phyloP scores from a whole-genome alignment of 1,140 invertebrate species.

The Apis florea region DNA sequence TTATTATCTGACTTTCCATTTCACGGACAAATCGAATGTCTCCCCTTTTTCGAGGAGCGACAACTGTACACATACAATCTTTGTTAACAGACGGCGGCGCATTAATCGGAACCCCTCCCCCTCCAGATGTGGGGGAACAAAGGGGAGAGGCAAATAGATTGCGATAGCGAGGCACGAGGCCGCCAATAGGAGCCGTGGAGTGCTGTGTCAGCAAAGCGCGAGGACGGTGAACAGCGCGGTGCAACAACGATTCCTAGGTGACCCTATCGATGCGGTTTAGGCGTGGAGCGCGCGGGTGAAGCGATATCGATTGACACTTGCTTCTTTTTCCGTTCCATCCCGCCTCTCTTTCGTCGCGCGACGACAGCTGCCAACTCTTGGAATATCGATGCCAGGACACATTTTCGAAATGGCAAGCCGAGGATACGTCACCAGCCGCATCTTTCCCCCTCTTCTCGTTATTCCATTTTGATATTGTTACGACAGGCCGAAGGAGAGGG shows the following conservation, averaged over 20 bases:
- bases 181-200: slow-evolving; percentile 27
- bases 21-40: neutral
- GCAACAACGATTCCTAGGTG: slow-evolving; percentile 40
- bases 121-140: too few relatives aligned
- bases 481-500: neutral
- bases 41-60: neutral
- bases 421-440: neutral
- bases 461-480: slow-evolving; percentile 10
- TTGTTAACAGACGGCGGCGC: neutral
- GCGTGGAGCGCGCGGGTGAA: neutral
- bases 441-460: slow-evolving; percentile 1
- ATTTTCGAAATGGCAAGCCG: neutral
- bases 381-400: slow-evolving; percentile 45
- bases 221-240: slow-evolving; percentile 34
- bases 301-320: slow-evolving; percentile 39
- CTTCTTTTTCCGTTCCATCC: neutral
- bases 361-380: slow-evolving; percentile 48
- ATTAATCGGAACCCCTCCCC: slow-evolving; percentile 15
- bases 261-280: slow-evolving; percentile 31
- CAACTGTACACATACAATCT: neutral
- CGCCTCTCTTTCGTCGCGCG: slow-evolving; percentile 2
- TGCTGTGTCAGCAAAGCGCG: slow-evolving; percentile 46
- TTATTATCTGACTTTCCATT: too few relatives aligned
- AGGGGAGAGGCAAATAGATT: neutral
- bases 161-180: slow-evolving; percentile 2